Percentiles rank a stretch among this genome's conserved stretches.
phyloP scores from a whole-genome alignment of 2,113 vertebrate genomes.

The Mus musculus region GRCm39 chr10:118241501-118242000 shows the following conservation, averaged over 20 bases:
- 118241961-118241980: conserved; percentile 21
- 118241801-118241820: neutral
- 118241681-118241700: neutral
- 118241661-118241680: neutral
- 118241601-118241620: neutral
- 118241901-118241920: neutral
- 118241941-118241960: neutral
- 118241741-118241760: neutral
- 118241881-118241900: neutral
- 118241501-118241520: neutral
- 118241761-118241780: neutral
- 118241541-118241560: neutral
- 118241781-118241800: neutral
- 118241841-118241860: neutral
- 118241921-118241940: neutral
- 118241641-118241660: neutral
- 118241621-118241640: neutral
- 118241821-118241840: neutral
- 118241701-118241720: neutral
- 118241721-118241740: neutral
- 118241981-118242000: neutral
- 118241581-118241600: neutral
- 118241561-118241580: neutral
- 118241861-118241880: neutral
- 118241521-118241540: neutral